These are phyloP conservation scores for Amitus sp. DNA, from an alignment of 2,888 invertebrate genomes.

Conservation along the genomic window DNA sequence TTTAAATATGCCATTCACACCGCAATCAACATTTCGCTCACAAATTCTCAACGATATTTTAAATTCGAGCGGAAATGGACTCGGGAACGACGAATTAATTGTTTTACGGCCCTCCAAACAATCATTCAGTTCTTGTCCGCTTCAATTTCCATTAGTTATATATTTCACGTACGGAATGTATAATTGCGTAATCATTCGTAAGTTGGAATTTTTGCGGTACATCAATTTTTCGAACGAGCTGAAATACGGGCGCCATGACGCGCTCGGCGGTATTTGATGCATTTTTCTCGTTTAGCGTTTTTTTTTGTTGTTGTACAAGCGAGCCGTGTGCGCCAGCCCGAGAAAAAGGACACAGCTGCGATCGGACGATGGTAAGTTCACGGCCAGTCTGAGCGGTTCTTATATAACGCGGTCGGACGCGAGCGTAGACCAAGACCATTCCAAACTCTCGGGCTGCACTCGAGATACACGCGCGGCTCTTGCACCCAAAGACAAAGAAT, in stretches of 20 bases:
- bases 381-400: slow-evolving; percentile 59
- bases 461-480: slow-evolving; percentile 40
- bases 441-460: slow-evolving; percentile 42
- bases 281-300: slow-evolving; percentile 39
- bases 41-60: too few species aligned
- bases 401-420: slow-evolving; percentile 41
- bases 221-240: too few species aligned
- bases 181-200: too few species aligned
- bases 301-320: slow-evolving; percentile 31
- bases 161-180: too few species aligned
- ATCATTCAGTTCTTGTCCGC: too few species aligned
- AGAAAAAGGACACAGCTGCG: slow-evolving; percentile 47
- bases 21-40: background rate
- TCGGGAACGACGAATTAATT: too few species aligned
- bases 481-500: slow-evolving; percentile 36
- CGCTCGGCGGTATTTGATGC: too few species aligned
- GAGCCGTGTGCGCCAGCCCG: slow-evolving; percentile 31
- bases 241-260: too few species aligned
- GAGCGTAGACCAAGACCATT: slow-evolving; percentile 37
- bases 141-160: too few species aligned
- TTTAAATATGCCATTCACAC: background rate
- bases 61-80: too few species aligned
- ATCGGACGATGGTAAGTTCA: slow-evolving; percentile 61
- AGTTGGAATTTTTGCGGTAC: too few species aligned
- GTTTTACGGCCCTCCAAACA: too few species aligned